Evolutionary conservation across 2,797 vertebrate genomes (phyloP).

Genomic region (Syndactyla subalaris): DNA sequence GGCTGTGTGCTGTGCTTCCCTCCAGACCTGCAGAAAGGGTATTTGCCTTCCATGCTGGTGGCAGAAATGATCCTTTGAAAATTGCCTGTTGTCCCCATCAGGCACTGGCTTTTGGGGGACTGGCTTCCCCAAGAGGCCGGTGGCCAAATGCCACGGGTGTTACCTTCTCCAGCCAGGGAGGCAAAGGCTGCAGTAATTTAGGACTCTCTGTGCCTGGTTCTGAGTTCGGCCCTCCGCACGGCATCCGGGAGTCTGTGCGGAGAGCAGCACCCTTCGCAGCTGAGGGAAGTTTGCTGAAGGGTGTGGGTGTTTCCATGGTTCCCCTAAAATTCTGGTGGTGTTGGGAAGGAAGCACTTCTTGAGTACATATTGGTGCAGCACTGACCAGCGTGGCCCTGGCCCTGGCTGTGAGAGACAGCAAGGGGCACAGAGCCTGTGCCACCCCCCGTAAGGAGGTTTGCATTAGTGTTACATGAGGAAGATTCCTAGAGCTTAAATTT

Average conservation of each 20-base stretch:
- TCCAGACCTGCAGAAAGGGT: accelerated
- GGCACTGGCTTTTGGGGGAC: background rate
- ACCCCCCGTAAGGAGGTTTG: background rate
- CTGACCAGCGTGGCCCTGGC: accelerated
- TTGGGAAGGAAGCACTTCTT: background rate
- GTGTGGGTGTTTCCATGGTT: background rate
- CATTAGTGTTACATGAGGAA: background rate
- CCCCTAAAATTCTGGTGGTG: background rate
- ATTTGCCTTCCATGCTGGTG: accelerated
- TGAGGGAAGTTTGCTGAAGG: background rate
- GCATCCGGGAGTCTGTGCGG: accelerated
- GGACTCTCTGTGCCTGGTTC: background rate
- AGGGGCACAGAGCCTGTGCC: background rate
- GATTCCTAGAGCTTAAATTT: background rate
- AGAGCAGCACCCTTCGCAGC: background rate
- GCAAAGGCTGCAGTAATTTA: background rate
- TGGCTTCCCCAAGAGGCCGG: background rate
- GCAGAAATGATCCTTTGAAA: background rate
- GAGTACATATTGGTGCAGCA: accelerated
- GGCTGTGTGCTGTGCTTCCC: background rate
- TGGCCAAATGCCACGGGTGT: accelerated
- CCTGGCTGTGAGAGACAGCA: background rate
- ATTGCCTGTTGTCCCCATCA: accelerated
- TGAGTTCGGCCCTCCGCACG: accelerated
- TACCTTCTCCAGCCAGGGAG: background rate